Evolutionary conservation across 2,113 vertebrate species (phyloP).

Genomic region (Sceloporus tristichus): DNA sequence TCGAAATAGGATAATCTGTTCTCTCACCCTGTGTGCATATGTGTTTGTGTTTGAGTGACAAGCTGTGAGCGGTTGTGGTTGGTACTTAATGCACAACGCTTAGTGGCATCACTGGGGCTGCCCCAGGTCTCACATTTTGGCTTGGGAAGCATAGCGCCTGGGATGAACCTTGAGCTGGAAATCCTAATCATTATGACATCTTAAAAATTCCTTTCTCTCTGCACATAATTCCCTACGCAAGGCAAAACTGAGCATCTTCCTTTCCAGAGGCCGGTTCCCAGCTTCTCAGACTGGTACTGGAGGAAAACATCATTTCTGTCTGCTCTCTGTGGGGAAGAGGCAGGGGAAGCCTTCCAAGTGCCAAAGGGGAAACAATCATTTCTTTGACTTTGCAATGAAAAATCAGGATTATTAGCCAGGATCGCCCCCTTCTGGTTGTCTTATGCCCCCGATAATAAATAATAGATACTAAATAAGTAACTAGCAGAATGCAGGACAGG

Average conservation of each 20-base stretch:
- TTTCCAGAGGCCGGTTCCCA: neutral
- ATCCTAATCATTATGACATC: too few relatives aligned
- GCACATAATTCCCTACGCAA: neutral
- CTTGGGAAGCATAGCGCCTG: too few relatives aligned
- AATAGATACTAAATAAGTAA: rapidly evolving
- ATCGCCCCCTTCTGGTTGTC: rapidly evolving
- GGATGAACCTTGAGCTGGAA: too few relatives aligned
- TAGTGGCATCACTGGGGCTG: too few relatives aligned
- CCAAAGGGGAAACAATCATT: rapidly evolving
- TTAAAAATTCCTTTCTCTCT: neutral
- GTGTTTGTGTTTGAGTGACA: too few relatives aligned
- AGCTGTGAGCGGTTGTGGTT: too few relatives aligned
- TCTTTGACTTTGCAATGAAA: rapidly evolving
- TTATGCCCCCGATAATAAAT: rapidly evolving
- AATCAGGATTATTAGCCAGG: neutral
- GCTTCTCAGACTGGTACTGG: too few relatives aligned
- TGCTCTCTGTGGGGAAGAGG: too few relatives aligned
- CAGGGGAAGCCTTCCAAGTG: neutral
- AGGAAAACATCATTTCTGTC: neutral
- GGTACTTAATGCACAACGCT: too few relatives aligned
- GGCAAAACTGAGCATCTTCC: neutral
- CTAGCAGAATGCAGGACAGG: rapidly evolving
- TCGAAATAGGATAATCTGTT: too few relatives aligned
- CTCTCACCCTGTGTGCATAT: too few relatives aligned
- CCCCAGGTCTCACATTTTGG: too few relatives aligned